Evolutionary conservation across 2,797 vertebrate species (phyloP), one percentile per base, ranked within the genome.

Genomic region (Paedocypris micromegethes): DNA sequence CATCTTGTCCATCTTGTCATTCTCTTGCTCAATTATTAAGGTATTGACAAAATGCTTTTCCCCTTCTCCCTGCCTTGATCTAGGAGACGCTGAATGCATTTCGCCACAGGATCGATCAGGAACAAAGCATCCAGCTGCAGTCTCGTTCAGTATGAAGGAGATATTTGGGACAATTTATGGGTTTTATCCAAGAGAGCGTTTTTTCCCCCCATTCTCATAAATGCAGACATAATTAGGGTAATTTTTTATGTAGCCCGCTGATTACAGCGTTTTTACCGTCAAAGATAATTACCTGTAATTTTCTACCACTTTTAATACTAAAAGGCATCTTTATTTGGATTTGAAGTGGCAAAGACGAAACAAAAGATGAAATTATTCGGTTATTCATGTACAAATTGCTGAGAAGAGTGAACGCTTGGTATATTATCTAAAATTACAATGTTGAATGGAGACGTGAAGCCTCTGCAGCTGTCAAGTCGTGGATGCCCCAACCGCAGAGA

Each of bases 251-350:
- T 95, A 96, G 95, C 95, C 95, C 92, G 94, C 95, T 98, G 96
- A 98, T 98, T 98, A 98, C 96, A 98, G 94, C 96, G 94, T 96
- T 98, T 98, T 98, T 98, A 98, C 94, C 95, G 96, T 98, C 96
- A 98, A 98, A 98, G 95, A 97, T 98, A 98, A 98, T 98, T 98
- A 98, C 95, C 95, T 98, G 96, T 98, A 98, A 98, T 98, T 98
- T 98, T 98, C 96, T 92, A 95, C 95, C 96, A 98, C 96, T 98
- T 98, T 98, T 98, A 98, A 97, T 98, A 98, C 94, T 98, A 97
- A 98, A 97, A 98, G 95, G 93, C 94, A 97, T 98, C 94, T 97
- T 98, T 98, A 98, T 98, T 98, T 98, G 96, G 93, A 94, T 98
- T 94, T 94, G 93, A 94, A 94, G 94, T 93, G 95, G 94, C 93